Conservation (phyloP, 92 coral and sea anemone genomes). For the Chrysogorgia sp. region DNA sequence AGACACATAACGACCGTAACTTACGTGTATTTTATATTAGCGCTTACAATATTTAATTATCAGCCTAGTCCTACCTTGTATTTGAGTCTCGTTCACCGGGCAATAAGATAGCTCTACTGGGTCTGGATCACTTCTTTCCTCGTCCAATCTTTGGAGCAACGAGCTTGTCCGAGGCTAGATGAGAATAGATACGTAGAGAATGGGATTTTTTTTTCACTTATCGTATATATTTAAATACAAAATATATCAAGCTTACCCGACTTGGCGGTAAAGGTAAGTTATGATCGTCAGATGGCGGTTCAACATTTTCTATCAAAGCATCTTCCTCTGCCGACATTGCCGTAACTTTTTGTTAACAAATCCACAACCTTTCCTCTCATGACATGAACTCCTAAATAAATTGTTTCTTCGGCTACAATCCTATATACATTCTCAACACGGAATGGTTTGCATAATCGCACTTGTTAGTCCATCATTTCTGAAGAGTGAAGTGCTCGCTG, state of each 20-base stretch:
- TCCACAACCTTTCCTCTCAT: no score
- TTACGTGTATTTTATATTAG: no score
- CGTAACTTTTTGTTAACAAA: no score
- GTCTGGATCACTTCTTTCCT: conserved; percentile 1
- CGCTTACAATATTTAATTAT: no score
- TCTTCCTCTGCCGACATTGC: conserved; percentile 15
- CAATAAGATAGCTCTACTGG: conserved; percentile 1
- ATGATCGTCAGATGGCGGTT: background rate
- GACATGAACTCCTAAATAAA: no score
- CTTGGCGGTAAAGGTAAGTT: conserved; percentile 10
- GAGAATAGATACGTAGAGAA: background rate
- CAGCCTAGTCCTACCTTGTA: background rate
- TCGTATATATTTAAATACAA: background rate
- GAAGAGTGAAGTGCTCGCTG: background rate
- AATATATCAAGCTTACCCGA: conserved; percentile 1
- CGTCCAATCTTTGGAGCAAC: conserved; percentile 18
- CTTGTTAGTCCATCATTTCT: background rate
- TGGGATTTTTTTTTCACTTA: background rate
- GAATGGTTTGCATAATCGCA: conserved; percentile 31
- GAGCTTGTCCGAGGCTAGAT: conserved; percentile 39
- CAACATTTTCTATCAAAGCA: background rate
- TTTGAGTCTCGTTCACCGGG: conserved; percentile 22
- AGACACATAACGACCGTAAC: no score
- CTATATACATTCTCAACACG: no score
- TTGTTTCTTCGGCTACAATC: no score